A percentile compares a stretch with the other conserved stretches of the same genome.
phyloP scores from a whole-genome alignment of 2,113 vertebrate genomes.

The Cettia cetti region DNA sequence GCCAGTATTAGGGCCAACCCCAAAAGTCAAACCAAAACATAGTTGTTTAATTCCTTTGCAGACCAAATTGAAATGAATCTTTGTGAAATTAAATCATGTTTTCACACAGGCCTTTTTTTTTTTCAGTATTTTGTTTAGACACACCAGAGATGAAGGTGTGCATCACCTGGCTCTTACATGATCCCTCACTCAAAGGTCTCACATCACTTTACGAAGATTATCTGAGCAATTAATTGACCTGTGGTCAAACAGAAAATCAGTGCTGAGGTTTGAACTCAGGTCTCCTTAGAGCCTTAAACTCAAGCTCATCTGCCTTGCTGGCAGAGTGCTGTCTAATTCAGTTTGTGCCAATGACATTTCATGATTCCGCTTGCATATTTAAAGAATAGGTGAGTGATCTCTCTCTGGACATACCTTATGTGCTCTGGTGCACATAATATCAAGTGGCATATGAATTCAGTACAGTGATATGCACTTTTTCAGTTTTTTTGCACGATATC shows the following conservation, averaged over 20 bases:
- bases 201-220: background rate
- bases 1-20: background rate
- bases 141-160: background rate
- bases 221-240: background rate
- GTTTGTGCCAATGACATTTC: constrained; percentile 21
- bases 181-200: background rate
- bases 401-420: constrained; percentile 57
- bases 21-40: background rate
- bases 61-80: background rate
- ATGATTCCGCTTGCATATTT: constrained; percentile 45
- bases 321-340: background rate
- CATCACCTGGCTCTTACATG: background rate
- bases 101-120: background rate
- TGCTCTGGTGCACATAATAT: constrained; percentile 53
- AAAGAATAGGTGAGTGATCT: constrained; percentile 44
- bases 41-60: background rate
- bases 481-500: background rate
- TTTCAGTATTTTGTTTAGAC: background rate
- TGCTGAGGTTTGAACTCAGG: background rate
- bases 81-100: background rate
- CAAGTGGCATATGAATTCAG: constrained; percentile 48
- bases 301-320: background rate
- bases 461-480: background rate
- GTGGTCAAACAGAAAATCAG: constrained; percentile 4
- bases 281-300: background rate